These are phyloP conservation scores for Nephrotoma flavescens DNA, from an alignment of 2,888 invertebrate genomes.

Conservation along the genomic window DNA sequence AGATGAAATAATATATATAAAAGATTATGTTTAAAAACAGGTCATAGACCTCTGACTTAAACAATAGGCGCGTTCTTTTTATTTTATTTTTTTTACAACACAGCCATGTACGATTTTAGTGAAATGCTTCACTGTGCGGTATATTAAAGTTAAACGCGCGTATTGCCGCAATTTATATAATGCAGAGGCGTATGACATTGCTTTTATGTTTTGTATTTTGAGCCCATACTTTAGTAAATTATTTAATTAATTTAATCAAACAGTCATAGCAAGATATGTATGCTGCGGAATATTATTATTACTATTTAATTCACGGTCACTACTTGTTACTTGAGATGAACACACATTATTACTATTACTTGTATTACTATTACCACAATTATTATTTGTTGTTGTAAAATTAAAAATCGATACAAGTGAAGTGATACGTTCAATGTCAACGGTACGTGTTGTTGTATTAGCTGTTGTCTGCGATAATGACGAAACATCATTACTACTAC, in stretches of 20 bases:
- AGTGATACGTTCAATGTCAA: constrained; percentile 38
- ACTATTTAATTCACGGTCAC: constrained; percentile 33
- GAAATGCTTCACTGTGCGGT: background rate
- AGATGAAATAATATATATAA: background rate
- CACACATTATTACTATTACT: constrained; percentile 22
- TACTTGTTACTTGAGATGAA: constrained; percentile 22
- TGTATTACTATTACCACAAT: background rate
- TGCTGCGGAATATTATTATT: constrained; percentile 31
- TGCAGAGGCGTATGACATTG: background rate
- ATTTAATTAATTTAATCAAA: constrained; percentile 20
- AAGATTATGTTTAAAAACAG: background rate
- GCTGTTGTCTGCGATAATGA: constrained; percentile 13
- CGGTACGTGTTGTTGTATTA: constrained; percentile 14
- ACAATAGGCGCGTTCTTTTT: background rate
- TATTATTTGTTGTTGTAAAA: constrained; percentile 23
- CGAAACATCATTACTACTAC: background rate
- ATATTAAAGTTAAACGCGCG: background rate
- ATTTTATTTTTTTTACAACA: background rate
- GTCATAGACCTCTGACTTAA: constrained; percentile 1
- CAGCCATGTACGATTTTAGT: background rate
- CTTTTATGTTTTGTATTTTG: background rate
- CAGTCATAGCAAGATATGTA: constrained; percentile 39
- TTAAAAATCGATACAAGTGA: constrained; percentile 43
- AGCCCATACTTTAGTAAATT: background rate
- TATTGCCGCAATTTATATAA: background rate